Evolutionary conservation across 2,113 vertebrate species (phyloP).

Genomic region (Tringa solitaria): DNA sequence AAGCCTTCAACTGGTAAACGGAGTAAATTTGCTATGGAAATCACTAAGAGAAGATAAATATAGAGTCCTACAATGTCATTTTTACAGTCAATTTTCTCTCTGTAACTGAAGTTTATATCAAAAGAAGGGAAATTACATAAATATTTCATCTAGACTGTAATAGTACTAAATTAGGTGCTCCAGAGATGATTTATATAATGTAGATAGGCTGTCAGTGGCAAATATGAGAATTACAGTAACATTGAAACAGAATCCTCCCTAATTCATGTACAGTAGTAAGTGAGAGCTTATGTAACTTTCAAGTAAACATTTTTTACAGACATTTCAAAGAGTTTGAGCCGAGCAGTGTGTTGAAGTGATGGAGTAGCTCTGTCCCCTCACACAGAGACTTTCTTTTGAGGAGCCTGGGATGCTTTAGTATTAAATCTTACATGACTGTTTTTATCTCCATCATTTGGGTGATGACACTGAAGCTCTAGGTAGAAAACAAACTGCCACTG

Average conservation of each 20-base stretch:
- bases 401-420: neutral
- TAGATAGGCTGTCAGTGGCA: constrained; percentile 42
- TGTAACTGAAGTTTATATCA: constrained; percentile 60
- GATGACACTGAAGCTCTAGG: neutral
- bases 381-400: neutral
- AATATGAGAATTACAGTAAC: constrained; percentile 19
- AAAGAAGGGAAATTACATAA: constrained; percentile 66
- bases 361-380: neutral
- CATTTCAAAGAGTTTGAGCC: neutral
- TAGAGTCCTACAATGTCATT: constrained; percentile 43
- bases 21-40: constrained; percentile 66
- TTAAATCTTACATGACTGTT: neutral
- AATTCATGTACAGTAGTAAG: constrained; percentile 21
- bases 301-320: neutral
- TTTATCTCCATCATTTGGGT: neutral
- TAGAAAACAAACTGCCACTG: neutral
- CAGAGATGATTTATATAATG: constrained; percentile 48
- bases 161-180: constrained; percentile 54
- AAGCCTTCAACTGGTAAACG: constrained; percentile 43
- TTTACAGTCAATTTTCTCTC: constrained; percentile 61
- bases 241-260: neutral
- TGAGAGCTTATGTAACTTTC: constrained; percentile 14
- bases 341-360: neutral
- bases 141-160: constrained; percentile 64
- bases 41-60: constrained; percentile 56